Base-by-base conservation (phyloP, 2,113 vertebrate genomes). In the Cinclus mexicanus region DNA sequence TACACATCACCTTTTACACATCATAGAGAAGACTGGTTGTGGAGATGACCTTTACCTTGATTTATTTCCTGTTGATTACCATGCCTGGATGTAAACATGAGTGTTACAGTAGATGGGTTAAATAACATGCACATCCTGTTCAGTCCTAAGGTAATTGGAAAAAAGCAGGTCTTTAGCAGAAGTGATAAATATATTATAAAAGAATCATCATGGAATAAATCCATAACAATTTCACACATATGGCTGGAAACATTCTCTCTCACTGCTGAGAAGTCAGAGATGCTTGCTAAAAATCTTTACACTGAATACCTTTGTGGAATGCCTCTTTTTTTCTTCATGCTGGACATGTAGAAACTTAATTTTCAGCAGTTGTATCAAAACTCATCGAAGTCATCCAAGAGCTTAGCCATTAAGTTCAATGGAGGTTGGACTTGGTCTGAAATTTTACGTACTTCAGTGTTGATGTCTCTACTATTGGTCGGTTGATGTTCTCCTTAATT, bases 241-340 rank as follows among this genome's bases (percentile, higher is more conserved):
- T 4, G 23, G 78, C 61, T 89, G 69, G 88, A 70, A 80, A 61
- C 75, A 47, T 42, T 84, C 78, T 42, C 20, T 31, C 64, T 80
- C 55, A 71, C 72, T 91, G 75, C 83, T 22, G 41, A 80, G 79
- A 89, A 89, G 25, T 78, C 94, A 96, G 95, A 92, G 78, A 82
- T 52, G 50, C 55, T 91, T 92, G 53, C 64, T 93, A 79, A 83
- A 83, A 94, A 69, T 46, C 85, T 92, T 91, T 88, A 77, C 52
- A 14, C 23, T 89, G 71, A 78, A 42, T 81, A 89, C 67, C 26
- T 95, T 95, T 47, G 22, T 64, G 52, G 24, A 94, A 25, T 50
- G 25, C 24, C 8, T 35, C 11, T 61, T 89, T 74, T 74, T 87
- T 35, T 16, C 7, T 78, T n/a, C 23, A 21, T 42, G 14, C 14